Evolutionary conservation across 2,797 vertebrate species (phyloP), one percentile per base, ranked within the genome.

Genomic region (Sitta carolinensis): DNA sequence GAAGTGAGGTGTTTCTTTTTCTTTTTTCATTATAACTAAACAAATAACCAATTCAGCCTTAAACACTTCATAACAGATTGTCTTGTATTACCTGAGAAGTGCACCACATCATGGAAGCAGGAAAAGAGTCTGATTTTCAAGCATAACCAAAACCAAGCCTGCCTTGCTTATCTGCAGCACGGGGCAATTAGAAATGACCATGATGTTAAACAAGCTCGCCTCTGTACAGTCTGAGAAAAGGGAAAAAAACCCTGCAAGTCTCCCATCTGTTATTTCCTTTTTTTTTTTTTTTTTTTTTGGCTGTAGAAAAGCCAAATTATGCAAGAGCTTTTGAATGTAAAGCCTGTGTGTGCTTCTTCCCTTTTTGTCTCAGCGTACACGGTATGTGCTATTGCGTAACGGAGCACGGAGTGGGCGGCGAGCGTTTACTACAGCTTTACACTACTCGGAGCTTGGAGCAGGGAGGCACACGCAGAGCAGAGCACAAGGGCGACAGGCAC

Each of bases 381-480:
- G 95, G 96, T 97, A 96, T 92, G 94, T 21, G 96, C 96, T 95
- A 96, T 98, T 98, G 97, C 94, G 36, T 97, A 98, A 98, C 96
- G 25, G 82, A 97, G 97, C 59, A 51, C 63, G 34, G 97, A 97
- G 98, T 97, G 93, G 98, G 97, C 64, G 96, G 97, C 50, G 76
- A 97, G 94, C 96, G 74, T 96, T 98, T 98, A 98, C 98, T 98
- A 98, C 94, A 94, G 96, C 97, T 97, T 98, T 97, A 98, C 97
- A 92, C 97, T 95, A 88, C 96, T 96, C 86, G 78, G 58, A 87
- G 63, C 91, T 89, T 45, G 83, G 96, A 96, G 97, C 67, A 79
- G 80, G 77, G 48, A 74, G 59, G 80, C 36, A 51, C 58, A 68
- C 6, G 11, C 1, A 52, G 34, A 74, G 72, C 88, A 70, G 73